Base-by-base conservation (phyloP, 2,797 vertebrate genomes). In the Gymnothorax reevesii region DNA sequence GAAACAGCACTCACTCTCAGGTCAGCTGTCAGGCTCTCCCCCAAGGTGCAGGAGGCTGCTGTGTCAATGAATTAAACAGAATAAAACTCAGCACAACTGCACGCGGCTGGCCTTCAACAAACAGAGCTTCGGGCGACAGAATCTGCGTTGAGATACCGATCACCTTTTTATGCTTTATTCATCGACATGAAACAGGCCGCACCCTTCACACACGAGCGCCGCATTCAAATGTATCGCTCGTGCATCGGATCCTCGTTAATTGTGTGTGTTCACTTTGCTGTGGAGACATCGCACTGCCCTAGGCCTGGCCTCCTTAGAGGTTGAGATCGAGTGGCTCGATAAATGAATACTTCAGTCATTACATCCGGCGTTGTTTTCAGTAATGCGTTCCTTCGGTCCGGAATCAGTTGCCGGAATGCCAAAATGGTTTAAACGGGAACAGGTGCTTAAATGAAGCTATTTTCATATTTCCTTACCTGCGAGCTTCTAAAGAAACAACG, bases 291-390 rank as follows among this genome's bases (percentile, higher is more conserved):
- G 27, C 15, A 33, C 49, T 22, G 55, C n/a, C 54, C 33, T 4
- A 33, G 85, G 33, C 59, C 57, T 77, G 54, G 84, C 5, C n/a
- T 77, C 55, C 52, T 59, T 27, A 75, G n/a, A 13, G 85, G 7
- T 52, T 73, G 42, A 82, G 57, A 83, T 83, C 2, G 52, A 42
- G 66, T 77, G 25, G 85, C 20, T 54, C 64, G 75, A 83, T 71
- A 83, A 86, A 83, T 86, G 83, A 86, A 83, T 82, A 86, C 86
- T 54, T 5, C 49, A 73, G 42, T 33, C 62, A 71, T 69, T 83
- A 49, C 83, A 57, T 49, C 66, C 57, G 62, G 82, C n/a, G 54
- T 86, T 52, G 52, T 73, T 71, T 86, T 52, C 75, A 33, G 77
- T 83, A 83, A 69, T 86, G 60, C 75, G 17, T 73, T 83, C 59